Conservation (phyloP, 1,140 invertebrate species). For the Cyclina sinensis region DNA sequence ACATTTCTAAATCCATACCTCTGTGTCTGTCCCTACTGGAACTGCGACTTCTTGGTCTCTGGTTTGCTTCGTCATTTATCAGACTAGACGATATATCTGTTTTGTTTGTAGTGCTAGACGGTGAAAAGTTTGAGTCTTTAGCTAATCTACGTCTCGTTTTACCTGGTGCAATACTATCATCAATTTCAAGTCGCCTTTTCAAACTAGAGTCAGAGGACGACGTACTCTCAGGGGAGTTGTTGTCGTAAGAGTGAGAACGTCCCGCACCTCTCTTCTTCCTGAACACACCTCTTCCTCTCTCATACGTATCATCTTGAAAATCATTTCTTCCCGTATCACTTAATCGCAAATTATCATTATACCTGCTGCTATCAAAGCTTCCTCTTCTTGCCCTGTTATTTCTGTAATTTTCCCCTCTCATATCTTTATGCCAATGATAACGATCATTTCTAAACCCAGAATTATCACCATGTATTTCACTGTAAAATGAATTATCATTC, state of each 20-base stretch:
- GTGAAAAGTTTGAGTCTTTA: slow-evolving; percentile 3
- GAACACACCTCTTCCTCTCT: slow-evolving; percentile 23
- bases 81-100: background rate
- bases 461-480: background rate
- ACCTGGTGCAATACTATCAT: slow-evolving; percentile 29
- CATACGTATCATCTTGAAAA: background rate
- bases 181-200: slow-evolving; percentile 51
- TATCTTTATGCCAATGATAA: background rate
- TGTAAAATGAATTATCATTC: slow-evolving; percentile 51
- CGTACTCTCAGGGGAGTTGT: slow-evolving; percentile 51
- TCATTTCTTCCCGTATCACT: background rate
- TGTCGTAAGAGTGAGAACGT: slow-evolving; percentile 31
- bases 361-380: slow-evolving; percentile 52
- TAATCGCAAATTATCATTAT: background rate
- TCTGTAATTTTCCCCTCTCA: background rate
- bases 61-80: background rate
- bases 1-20: background rate
- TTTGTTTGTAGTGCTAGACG: background rate
- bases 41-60: slow-evolving; percentile 40
- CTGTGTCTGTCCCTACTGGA: slow-evolving; percentile 11
- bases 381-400: slow-evolving; percentile 32
- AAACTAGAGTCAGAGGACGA: slow-evolving; percentile 55
- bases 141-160: slow-evolving; percentile 36
- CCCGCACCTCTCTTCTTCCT: background rate
- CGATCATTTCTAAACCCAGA: background rate